A percentile compares a stretch with the other conserved stretches of the same genome.
Conservation (phyloP, 1,140 invertebrate genomes). For the Conus betulinus region DNA sequence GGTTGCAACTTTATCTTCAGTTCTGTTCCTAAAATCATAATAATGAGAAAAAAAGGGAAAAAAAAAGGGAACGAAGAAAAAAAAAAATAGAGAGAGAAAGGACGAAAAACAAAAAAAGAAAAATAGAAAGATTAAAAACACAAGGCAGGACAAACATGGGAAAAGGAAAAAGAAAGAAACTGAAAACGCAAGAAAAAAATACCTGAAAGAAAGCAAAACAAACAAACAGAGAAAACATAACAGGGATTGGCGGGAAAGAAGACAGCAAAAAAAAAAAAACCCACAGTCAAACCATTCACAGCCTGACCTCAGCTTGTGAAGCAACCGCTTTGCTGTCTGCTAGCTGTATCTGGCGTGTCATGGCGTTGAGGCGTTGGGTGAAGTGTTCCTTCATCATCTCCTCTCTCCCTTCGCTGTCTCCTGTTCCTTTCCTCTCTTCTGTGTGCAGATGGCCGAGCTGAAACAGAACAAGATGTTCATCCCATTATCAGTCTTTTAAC, state of each 20-base stretch:
- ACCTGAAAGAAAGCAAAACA: not conserved
- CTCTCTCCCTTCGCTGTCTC: conserved; percentile 68
- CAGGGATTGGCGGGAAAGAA: not conserved
- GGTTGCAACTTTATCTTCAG: too few relatives aligned
- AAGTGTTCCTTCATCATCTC: conserved; percentile 78
- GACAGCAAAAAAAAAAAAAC: not conserved
- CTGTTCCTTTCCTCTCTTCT: conserved; percentile 41
- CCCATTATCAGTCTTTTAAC: too few relatives aligned
- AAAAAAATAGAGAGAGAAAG: not conserved
- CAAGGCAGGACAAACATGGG: not conserved
- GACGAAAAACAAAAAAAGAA: not conserved
- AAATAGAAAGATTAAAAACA: not conserved
- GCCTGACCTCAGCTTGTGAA: conserved; percentile 79
- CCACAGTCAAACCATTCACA: not conserved
- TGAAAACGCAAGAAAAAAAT: not conserved
- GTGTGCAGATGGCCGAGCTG: conserved; percentile 32
- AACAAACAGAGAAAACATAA: not conserved
- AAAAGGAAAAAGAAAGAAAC: too few relatives aligned
- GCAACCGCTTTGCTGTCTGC: conserved; percentile 78
- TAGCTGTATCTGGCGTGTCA: conserved; percentile 79
- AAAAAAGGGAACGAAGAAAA: too few relatives aligned
- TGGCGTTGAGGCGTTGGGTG: conserved; percentile 78
- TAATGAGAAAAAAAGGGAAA: too few relatives aligned
- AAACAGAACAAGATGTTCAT: too few relatives aligned
- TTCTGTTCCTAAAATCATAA: too few relatives aligned